Conservation (phyloP, 2,113 vertebrate genomes). For the Equus quagga region DNA sequence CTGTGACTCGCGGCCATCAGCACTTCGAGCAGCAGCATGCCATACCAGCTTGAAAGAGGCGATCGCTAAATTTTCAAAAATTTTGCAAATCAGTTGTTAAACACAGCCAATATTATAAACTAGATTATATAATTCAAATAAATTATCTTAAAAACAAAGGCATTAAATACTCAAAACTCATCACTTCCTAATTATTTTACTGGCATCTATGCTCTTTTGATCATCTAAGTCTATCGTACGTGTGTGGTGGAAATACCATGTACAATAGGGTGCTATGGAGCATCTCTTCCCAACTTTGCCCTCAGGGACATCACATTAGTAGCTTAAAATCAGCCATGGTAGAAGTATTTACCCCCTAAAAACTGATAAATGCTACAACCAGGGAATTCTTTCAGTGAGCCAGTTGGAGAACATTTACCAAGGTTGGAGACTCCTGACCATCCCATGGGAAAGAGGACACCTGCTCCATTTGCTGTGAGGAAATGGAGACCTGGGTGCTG, state of each 20-base stretch:
- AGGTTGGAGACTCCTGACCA: background rate
- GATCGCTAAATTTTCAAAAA: background rate
- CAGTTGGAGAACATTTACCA: background rate
- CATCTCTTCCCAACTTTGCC: background rate
- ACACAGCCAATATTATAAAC: background rate
- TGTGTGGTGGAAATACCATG: background rate
- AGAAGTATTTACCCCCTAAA: background rate
- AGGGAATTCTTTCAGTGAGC: background rate
- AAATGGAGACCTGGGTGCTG: background rate
- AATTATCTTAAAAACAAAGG: background rate
- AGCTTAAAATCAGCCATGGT: background rate
- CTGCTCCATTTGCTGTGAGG: no score
- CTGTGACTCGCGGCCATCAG: accelerated
- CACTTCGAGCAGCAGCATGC: accelerated
- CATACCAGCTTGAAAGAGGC: background rate
- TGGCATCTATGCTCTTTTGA: background rate
- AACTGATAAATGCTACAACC: background rate
- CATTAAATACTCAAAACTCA: background rate
- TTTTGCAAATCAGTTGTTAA: background rate
- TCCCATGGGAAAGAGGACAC: background rate
- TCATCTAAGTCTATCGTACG: background rate
- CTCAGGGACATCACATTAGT: background rate
- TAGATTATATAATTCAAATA: background rate
- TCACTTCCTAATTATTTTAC: background rate
- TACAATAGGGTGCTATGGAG: accelerated